Evolutionary conservation across 1,140 invertebrate species (phyloP).

Genomic region (Drosophila malerkotliana): DNA sequence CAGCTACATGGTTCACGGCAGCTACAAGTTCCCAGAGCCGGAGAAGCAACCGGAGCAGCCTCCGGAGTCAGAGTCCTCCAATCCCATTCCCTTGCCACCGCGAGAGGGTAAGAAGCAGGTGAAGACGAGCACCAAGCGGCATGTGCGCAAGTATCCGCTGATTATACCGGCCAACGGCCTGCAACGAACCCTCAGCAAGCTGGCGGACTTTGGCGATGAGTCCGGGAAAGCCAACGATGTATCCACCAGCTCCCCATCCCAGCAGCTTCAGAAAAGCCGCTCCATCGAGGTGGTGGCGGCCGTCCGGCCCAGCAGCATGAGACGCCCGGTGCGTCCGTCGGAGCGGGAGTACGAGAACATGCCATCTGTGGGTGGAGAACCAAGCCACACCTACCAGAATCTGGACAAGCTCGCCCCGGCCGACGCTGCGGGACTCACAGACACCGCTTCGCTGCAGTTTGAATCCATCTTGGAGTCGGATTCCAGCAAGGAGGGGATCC

Average conservation of each 20-base stretch:
- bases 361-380: conserved; percentile 35
- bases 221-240: conserved; percentile 2
- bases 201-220: conserved; percentile 82
- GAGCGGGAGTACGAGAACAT: conserved; percentile 69
- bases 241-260: not conserved
- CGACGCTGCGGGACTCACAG: conserved; percentile 70
- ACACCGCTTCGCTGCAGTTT: conserved; percentile 80
- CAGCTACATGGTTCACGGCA: conserved; percentile 73
- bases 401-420: conserved; percentile 64
- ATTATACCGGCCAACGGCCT: conserved; percentile 89
- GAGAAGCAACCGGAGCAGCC: conserved; percentile 24
- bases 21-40: conserved; percentile 72
- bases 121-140: conserved; percentile 88
- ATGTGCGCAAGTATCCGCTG: conserved; percentile 94
- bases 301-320: conserved; percentile 44
- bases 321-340: conserved; percentile 25
- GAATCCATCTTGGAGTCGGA: conserved; percentile 80
- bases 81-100: conserved; percentile 93
- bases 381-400: conserved; percentile 75
- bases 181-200: conserved; percentile 87
- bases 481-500: conserved; percentile 56
- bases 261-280: conserved; percentile 17
- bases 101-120: conserved; percentile 90
- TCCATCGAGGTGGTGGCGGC: conserved; percentile 69
- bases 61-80: conserved; percentile 84